A percentile compares a stretch with the other conserved stretches of the same genome.
Conservation (phyloP, 2,113 vertebrate genomes). For the Semnornis frantzii region DNA sequence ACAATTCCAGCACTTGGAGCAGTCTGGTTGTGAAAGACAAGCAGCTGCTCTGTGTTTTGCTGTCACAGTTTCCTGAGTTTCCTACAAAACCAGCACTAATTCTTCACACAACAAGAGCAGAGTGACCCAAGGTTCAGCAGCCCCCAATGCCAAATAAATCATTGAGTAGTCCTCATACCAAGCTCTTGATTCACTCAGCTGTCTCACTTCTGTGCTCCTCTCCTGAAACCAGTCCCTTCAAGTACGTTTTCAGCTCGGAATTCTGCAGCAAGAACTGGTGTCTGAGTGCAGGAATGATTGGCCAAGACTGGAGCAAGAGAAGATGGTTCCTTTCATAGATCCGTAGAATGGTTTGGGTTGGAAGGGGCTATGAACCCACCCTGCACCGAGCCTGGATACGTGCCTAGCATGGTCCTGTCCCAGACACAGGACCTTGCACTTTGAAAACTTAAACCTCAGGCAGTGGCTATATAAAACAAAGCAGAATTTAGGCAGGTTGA, state of each 20-base stretch:
- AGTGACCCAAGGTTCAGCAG: not conserved
- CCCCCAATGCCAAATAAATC: not conserved
- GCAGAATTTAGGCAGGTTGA: too few species aligned
- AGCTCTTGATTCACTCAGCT: not conserved
- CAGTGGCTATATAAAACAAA: too few species aligned
- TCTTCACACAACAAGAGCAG: not conserved
- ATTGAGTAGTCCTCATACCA: not conserved
- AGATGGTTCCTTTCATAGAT: not conserved
- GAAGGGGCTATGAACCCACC: too few species aligned
- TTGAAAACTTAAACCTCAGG: too few species aligned
- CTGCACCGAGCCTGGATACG: too few species aligned
- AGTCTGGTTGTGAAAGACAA: not conserved
- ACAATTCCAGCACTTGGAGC: not conserved
- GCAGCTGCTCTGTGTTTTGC: not conserved
- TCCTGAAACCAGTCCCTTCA: not conserved
- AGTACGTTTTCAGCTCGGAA: not conserved
- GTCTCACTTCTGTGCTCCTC: not conserved
- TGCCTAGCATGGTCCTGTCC: too few species aligned
- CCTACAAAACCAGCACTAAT: not conserved
- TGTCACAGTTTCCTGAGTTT: not conserved
- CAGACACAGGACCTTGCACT: too few species aligned
- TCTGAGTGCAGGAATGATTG: not conserved
- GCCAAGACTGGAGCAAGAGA: not conserved
- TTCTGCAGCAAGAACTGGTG: not conserved
- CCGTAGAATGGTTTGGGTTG: too few species aligned